Base-by-base conservation (phyloP, 2,797 vertebrate species). In the Rhinophrynus dorsalis region DNA sequence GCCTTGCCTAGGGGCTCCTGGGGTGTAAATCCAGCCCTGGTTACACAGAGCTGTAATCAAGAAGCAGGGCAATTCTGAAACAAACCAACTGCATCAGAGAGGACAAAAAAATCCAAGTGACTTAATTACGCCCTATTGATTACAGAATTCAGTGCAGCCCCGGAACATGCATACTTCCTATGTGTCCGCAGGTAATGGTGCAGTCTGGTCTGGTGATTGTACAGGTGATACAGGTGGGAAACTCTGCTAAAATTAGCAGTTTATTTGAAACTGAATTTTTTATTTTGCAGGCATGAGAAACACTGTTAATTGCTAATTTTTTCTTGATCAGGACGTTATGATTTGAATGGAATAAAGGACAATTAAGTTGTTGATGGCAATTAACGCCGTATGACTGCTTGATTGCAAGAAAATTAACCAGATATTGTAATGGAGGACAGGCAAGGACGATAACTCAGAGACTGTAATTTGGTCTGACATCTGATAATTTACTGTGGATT, bases 321-420 rank as follows among this genome's bases (percentile, higher is more conserved):
- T 40, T 18, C 32, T 50, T 18, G 10, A 50, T 50, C 32, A 21
- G 44, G 45, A 52, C 66, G 62, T 62, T 67, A 73, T 44, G 35
- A 60, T 21, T 54, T 44, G 24, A 73, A 44, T 45, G 47, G 40
- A 73, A 66, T 60, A 66, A 73, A 73, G 47, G 45, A 38, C 70
- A 73, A 73, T 73, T 73, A 73, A 59, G 70, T 54, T 73, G 70
- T 73, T 73, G 70, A 45, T 60, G 69, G 62, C 70, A 73, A 67
- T 73, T 73, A 73, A 59, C 44, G 51, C 55, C 8, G 56, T 60
- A 37, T 38, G 63, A 60, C 23, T 55, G 30, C 62, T 52, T 47
- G 70, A 73, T 67, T 58, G 62, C 70, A 54, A 44, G 47, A 57
- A 65, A 73, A 73, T 65, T 37, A 66, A 59, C n/a, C 60, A 73